Conservation (phyloP, 53 echinoderm and acorn worm species). For the Luidia sarsii region DNA sequence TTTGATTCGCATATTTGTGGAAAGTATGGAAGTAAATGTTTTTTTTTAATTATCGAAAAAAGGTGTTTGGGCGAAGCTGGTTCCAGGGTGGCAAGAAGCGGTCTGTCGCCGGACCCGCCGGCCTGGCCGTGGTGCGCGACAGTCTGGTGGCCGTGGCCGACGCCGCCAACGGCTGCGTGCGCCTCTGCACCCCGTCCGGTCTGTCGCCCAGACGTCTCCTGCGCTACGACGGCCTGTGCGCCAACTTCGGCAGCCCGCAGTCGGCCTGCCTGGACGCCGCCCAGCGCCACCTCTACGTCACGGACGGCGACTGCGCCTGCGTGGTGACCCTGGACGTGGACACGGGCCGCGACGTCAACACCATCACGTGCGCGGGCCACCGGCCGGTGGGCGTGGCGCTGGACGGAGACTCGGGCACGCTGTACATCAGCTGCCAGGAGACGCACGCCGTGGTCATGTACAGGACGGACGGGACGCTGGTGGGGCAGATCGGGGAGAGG, state of each 20-base stretch:
- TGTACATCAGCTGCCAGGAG: constrained; percentile 50
- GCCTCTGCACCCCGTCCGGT: constrained; percentile 51
- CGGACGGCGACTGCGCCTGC: constrained; percentile 55
- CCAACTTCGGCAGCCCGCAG: constrained; percentile 45
- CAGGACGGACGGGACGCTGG: constrained; percentile 41
- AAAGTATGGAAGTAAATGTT: no score
- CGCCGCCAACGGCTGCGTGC: constrained; percentile 40
- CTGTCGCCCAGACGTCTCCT: constrained; percentile 38
- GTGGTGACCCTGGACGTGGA: constrained; percentile 53
- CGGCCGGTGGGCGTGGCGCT: constrained; percentile 50
- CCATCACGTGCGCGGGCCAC: constrained; percentile 44
- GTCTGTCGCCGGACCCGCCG: constrained; percentile 27
- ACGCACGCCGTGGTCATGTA: constrained; percentile 43
- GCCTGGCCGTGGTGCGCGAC: constrained; percentile 39
- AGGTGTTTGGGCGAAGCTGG: constrained; percentile 57
- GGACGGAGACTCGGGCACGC: constrained; percentile 37
- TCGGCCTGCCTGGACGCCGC: constrained; percentile 43
- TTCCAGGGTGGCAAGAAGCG: constrained; percentile 42
- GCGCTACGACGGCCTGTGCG: constrained; percentile 27
- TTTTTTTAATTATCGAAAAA: not conserved
- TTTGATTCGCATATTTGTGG: no score
- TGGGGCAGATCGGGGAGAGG: constrained; percentile 52
- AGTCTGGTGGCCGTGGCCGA: constrained; percentile 45
- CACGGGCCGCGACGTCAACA: constrained; percentile 47
- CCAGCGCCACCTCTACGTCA: constrained; percentile 49